Evolutionary conservation across 2,888 invertebrate genomes (phyloP).

Genomic region (Notodonta dromedarius): DNA sequence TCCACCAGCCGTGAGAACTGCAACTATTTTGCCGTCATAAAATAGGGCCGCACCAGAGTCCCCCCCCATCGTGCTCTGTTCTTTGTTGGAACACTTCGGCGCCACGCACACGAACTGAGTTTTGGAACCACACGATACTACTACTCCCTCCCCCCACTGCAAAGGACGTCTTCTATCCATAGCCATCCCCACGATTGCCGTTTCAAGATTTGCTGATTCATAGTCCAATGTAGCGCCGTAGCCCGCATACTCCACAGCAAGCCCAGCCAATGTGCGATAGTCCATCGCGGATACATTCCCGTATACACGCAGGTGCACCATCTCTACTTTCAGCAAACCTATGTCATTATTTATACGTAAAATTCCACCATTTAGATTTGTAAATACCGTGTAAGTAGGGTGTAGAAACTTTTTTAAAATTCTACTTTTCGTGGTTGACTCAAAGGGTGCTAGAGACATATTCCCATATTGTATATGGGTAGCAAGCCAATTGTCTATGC

Average conservation of each 20-base stretch:
- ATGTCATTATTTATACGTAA: background rate
- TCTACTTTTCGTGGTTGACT: background rate
- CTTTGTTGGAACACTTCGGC: background rate
- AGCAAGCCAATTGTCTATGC: background rate
- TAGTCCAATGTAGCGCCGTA: background rate
- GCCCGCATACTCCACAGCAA: slow-evolving; percentile 4
- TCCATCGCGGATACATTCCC: slow-evolving; percentile 1
- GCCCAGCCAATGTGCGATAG: background rate
- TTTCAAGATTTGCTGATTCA: background rate
- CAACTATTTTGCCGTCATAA: background rate
- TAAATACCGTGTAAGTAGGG: no score
- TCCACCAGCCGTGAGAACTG: background rate
- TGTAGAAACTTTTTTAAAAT: background rate
- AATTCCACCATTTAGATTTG: no score
- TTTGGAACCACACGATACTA: background rate
- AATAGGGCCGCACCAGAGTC: background rate
- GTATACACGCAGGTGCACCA: background rate
- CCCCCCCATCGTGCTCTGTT: background rate
- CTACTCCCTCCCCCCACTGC: background rate
- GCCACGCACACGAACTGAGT: background rate
- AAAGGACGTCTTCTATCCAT: background rate
- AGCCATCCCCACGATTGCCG: accelerated
- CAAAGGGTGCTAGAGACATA: background rate
- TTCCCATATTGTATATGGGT: background rate
- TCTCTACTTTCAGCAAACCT: slow-evolving; percentile 2